phyloP scores from a whole-genome alignment of 2,888 invertebrate genomes.

The Atrina japonica region DNA sequence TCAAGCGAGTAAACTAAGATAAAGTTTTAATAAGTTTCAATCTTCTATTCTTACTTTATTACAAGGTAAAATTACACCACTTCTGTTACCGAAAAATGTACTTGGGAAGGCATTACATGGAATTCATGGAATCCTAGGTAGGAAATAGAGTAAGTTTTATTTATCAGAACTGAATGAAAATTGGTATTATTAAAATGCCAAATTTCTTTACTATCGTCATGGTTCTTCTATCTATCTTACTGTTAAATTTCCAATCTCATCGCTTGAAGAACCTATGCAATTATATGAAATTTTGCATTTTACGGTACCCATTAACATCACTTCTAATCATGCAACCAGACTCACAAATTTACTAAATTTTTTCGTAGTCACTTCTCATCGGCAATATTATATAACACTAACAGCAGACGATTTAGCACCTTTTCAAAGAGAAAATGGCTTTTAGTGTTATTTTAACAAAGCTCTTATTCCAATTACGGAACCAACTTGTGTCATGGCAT shows the following conservation, averaged over 20 bases:
- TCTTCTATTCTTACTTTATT: constrained; percentile 10
- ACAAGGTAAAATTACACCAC: constrained; percentile 7
- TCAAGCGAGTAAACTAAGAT: constrained; percentile 9
- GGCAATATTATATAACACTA: constrained; percentile 36
- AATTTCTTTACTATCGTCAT: background rate
- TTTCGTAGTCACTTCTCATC: constrained; percentile 28
- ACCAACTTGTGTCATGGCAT: background rate
- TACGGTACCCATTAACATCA: constrained; percentile 40
- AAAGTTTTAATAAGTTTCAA: constrained; percentile 30
- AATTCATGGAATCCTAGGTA: background rate
- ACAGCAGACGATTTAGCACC: constrained; percentile 13
- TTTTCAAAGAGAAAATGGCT: background rate
- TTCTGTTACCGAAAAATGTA: background rate
- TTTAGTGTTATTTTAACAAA: background rate
- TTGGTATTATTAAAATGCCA: constrained; percentile 9
- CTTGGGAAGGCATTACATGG: background rate
- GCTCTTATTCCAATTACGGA: constrained; percentile 6
- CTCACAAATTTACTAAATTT: constrained; percentile 37
- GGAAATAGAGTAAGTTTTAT: background rate
- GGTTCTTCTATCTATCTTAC: constrained; percentile 1
- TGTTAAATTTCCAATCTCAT: constrained; percentile 29
- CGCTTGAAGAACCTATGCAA: constrained; percentile 18
- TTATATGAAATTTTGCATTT: constrained; percentile 36
- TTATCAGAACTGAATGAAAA: background rate
- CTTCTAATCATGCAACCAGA: constrained; percentile 44